Conservation (phyloP, 2,113 vertebrate species). For the Podarcis muralis region DNA sequence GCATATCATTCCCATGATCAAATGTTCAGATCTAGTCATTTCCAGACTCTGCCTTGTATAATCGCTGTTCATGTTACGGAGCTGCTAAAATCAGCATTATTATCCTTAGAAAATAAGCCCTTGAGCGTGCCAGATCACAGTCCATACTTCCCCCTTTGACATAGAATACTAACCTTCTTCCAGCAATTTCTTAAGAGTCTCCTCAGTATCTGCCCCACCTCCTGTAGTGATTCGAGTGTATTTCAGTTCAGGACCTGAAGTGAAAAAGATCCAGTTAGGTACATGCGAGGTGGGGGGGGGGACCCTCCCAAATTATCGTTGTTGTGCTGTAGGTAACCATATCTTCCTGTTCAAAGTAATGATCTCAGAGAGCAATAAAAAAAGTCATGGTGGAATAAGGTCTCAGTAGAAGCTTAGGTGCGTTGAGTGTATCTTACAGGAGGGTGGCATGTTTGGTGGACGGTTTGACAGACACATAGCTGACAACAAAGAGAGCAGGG, state of each 20-base stretch:
- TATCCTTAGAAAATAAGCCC: not conserved
- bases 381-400: not conserved
- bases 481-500: not conserved
- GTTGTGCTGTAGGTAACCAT: not conserved
- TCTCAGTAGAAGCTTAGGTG: no score
- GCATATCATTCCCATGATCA: not conserved
- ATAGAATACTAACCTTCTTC: slow-evolving; percentile 76
- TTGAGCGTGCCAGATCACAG: not conserved
- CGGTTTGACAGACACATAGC: not conserved
- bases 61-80: not conserved
- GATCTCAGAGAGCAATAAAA: not conserved
- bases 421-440: not conserved
- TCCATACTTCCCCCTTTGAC: not conserved
- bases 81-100: not conserved
- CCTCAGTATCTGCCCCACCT: slow-evolving; percentile 66
- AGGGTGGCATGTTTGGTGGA: not conserved
- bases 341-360: not conserved
- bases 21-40: not conserved
- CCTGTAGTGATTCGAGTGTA: slow-evolving; percentile 77
- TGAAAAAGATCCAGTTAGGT: slow-evolving; percentile 3
- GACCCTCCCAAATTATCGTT: not conserved
- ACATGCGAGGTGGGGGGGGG: not conserved
- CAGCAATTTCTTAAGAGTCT: slow-evolving; percentile 76
- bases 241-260: slow-evolving; percentile 79
- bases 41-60: not conserved